Percentiles rank a stretch among this genome's conserved stretches.
These are phyloP conservation scores for Idris sp. DNA, from an alignment of 1,140 invertebrate genomes.

Conservation along the genomic window DNA sequence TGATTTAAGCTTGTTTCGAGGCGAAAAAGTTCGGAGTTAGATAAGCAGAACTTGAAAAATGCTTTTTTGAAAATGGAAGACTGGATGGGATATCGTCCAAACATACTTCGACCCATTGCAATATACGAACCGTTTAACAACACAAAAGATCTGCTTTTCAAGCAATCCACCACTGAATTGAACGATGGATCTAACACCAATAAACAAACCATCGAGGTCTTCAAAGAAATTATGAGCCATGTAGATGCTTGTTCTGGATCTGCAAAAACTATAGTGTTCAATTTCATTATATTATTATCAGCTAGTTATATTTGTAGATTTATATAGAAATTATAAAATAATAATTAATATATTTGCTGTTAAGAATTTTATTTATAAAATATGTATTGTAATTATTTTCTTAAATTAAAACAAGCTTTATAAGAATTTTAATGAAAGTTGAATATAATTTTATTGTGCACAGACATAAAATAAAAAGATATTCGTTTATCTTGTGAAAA, in stretches of 20 bases:
- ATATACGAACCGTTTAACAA: constrained; percentile 78
- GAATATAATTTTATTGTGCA: no score
- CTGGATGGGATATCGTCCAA: constrained; percentile 74
- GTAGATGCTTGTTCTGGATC: constrained; percentile 67
- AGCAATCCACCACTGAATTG: constrained; percentile 79
- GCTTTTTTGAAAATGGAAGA: constrained; percentile 78
- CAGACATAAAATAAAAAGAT: no score
- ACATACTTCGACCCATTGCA: constrained; percentile 66
- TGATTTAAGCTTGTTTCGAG: constrained; percentile 70
- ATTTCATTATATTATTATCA: no score
- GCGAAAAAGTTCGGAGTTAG: constrained; percentile 65
- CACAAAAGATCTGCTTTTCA: constrained; percentile 79
- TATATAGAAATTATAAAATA: no score
- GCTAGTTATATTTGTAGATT: no score
- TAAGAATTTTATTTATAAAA: no score
- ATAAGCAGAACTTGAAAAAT: constrained; percentile 69
- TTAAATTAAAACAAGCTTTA: no score
- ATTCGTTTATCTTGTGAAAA: no score
- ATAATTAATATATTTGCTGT: no score
- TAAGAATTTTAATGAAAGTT: no score
- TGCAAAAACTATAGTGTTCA: no score
- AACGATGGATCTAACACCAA: constrained; percentile 67
- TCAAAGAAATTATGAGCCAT: constrained; percentile 71
- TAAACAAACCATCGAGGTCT: constrained; percentile 65
- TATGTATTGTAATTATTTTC: no score